Conservation (phyloP, 2,888 invertebrate species). For the Aspidiotus rigidus region DNA sequence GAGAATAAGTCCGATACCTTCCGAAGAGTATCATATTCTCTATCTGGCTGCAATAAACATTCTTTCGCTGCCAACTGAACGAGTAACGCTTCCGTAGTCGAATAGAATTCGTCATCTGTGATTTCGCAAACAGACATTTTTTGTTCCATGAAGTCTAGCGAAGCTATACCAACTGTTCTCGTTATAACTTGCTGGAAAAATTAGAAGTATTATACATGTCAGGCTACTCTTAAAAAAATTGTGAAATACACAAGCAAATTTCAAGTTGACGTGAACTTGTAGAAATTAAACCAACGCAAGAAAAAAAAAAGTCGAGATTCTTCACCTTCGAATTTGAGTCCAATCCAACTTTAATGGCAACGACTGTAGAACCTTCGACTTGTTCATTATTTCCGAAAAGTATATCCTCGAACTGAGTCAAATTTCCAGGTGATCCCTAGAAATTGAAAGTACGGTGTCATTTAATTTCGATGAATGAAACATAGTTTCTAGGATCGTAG, state of each 20-base stretch:
- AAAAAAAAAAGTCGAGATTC: not conserved
- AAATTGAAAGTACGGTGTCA: conserved; percentile 21
- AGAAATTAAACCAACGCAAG: no score
- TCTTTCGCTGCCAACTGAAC: conserved; percentile 85
- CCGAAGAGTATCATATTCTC: conserved; percentile 39
- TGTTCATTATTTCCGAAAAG: conserved; percentile 58
- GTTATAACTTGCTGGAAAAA: conserved; percentile 34
- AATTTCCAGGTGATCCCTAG: conserved; percentile 84
- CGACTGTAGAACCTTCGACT: conserved; percentile 59
- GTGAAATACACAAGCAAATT: not conserved
- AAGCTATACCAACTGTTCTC: conserved; percentile 69
- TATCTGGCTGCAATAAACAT: conserved; percentile 49
- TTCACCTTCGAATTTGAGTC: conserved; percentile 55
- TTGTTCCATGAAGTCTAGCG: conserved; percentile 66
- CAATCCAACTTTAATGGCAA: conserved; percentile 67
- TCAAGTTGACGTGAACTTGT: not conserved
- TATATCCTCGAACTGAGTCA: conserved; percentile 82
- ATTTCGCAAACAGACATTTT: conserved; percentile 73
- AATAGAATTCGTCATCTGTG: conserved; percentile 76
- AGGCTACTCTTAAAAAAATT: no score
- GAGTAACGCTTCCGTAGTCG: conserved; percentile 76
- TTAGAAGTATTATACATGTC: conserved; percentile 28
- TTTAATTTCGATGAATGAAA: no score
- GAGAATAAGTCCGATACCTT: conserved; percentile 41
- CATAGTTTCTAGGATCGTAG: no score